These are phyloP conservation scores for Actias luna DNA, from an alignment of 2,888 invertebrate genomes.

Conservation along the genomic window DNA sequence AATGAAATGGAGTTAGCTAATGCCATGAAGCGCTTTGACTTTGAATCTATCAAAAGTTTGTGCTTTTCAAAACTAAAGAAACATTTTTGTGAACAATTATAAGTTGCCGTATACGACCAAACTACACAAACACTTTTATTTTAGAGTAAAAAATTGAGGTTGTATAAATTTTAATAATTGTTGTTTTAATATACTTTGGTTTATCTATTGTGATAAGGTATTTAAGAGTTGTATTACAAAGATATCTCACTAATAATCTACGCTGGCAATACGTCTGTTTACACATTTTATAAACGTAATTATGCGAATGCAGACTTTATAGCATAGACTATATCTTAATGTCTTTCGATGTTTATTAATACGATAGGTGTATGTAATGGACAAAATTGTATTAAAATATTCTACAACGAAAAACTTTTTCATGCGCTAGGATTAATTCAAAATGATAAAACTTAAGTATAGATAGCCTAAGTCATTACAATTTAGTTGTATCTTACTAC, in stretches of 20 bases:
- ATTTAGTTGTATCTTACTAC: background rate
- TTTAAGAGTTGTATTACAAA: background rate
- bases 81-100: too few species aligned
- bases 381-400: background rate
- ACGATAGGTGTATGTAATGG: background rate
- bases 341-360: background rate
- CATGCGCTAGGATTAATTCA: background rate
- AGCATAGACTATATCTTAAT: background rate
- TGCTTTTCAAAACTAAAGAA: too few species aligned
- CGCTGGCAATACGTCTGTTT: background rate
- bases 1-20: too few species aligned
- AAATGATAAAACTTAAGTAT: background rate
- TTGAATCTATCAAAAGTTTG: too few species aligned
- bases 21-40: too few species aligned
- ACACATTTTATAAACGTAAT: background rate
- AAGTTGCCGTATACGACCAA: too few species aligned
- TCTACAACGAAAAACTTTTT: background rate
- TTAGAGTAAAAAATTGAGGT: background rate
- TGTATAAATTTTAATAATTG: background rate
- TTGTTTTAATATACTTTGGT: background rate
- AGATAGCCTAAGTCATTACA: background rate
- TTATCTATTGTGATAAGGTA: background rate
- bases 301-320: background rate
- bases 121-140: too few species aligned
- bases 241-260: conserved; percentile 3